phyloP scores from a whole-genome alignment of 2,113 vertebrate species.

The Oncorhynchus clarkii region DNA sequence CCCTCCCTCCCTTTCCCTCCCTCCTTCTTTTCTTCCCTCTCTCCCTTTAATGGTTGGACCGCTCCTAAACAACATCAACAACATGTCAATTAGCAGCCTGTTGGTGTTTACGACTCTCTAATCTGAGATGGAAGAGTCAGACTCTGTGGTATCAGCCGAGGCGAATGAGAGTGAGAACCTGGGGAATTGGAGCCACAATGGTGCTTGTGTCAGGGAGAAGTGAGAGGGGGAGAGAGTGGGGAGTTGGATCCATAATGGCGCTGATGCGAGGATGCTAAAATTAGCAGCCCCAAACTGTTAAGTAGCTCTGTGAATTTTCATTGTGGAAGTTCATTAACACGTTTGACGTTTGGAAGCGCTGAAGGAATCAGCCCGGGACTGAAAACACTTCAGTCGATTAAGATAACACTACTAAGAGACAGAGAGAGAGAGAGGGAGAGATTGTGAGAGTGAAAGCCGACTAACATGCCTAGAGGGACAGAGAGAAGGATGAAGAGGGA shows the following conservation, averaged over 20 bases:
- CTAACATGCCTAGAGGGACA: conserved; percentile 8
- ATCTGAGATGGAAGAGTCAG: conserved; percentile 37
- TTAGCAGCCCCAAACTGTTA: conserved; percentile 20
- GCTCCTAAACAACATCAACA: conserved; percentile 56
- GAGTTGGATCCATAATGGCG: not conserved
- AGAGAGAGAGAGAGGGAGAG: conserved; percentile 4
- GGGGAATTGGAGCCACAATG: conserved; percentile 1
- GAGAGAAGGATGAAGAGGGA: not conserved
- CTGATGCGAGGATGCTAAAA: too few species aligned
- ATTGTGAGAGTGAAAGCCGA: not conserved
- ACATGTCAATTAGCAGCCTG: conserved; percentile 61
- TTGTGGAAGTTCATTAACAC: conserved; percentile 56
- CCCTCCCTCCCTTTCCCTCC: not conserved
- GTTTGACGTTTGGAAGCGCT: conserved; percentile 35
- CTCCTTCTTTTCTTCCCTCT: conserved; percentile 1
- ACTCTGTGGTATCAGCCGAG: conserved; percentile 13
- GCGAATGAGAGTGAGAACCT: not conserved
- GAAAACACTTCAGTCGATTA: conserved; percentile 26
- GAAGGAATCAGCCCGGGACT: conserved; percentile 20
- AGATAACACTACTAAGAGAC: conserved; percentile 14
- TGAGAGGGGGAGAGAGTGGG: not conserved
- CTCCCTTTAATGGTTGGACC: conserved; percentile 36
- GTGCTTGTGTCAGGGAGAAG: too few species aligned
- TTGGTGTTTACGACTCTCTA: conserved; percentile 52
- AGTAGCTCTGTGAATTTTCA: conserved; percentile 52